Conservation (phyloP, 2,113 vertebrate species). For the Synchiropus splendidus region DNA sequence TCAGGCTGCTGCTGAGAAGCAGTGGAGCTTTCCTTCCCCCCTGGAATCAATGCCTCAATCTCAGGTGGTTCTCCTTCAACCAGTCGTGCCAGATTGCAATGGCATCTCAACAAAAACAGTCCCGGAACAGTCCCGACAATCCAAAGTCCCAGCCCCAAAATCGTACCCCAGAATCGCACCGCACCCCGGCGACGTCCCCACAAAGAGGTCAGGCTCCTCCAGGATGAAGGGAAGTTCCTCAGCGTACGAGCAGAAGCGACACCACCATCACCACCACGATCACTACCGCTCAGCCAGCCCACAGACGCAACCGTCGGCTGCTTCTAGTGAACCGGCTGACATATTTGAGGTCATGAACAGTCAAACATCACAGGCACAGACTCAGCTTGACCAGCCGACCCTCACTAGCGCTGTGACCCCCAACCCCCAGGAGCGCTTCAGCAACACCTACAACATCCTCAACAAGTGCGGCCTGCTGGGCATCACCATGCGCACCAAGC, state of each 20-base stretch:
- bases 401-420: slow-evolving; percentile 6
- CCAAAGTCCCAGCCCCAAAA: slow-evolving; percentile 74
- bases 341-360: slow-evolving; percentile 15
- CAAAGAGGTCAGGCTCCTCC: slow-evolving; percentile 33
- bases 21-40: slow-evolving; percentile 76
- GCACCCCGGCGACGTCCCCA: slow-evolving; percentile 62
- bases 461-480: slow-evolving; percentile 78
- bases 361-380: neutral
- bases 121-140: slow-evolving; percentile 61
- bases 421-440: slow-evolving; percentile 64
- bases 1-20: slow-evolving; percentile 59
- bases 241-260: slow-evolving; percentile 26
- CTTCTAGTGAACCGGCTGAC: slow-evolving; percentile 4
- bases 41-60: slow-evolving; percentile 79
- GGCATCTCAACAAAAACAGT: slow-evolving; percentile 40
- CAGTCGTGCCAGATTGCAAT: slow-evolving; percentile 62
- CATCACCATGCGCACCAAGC: slow-evolving; percentile 89
- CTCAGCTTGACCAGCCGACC: slow-evolving; percentile 7
- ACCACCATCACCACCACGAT: slow-evolving; percentile 31
- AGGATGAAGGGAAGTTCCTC: slow-evolving; percentile 20
- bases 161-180: slow-evolving; percentile 83
- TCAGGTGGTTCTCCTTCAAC: slow-evolving; percentile 76
- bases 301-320: slow-evolving; percentile 7
- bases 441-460: slow-evolving; percentile 83
- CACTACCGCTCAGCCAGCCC: slow-evolving; percentile 24